Percentiles rank a stretch among this genome's conserved stretches.
phyloP scores from a whole-genome alignment of 2,888 invertebrate genomes.

The Tetramorium bicarinatum region DNA sequence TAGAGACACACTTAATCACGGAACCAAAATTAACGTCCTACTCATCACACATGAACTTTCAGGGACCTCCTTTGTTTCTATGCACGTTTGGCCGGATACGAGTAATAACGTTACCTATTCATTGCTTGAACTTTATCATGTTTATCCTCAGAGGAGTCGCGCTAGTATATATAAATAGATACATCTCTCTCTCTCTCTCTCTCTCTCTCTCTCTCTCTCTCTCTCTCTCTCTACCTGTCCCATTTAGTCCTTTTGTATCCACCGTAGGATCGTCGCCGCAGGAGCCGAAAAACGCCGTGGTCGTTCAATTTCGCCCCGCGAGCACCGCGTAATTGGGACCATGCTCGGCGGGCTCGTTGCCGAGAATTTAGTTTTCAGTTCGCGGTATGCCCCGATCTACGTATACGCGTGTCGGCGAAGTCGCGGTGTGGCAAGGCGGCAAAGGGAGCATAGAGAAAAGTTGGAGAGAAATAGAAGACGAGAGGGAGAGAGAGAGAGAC shows the following conservation, averaged over 20 bases:
- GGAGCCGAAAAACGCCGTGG: conserved; percentile 78
- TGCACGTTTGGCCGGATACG: conserved; percentile 14
- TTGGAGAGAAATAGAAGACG: neutral
- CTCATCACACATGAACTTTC: conserved; percentile 26
- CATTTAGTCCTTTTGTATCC: conserved; percentile 21
- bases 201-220: neutral
- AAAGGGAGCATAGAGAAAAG: neutral
- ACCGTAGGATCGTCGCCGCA: conserved; percentile 63
- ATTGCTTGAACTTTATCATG: conserved; percentile 40
- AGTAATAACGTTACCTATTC: conserved; percentile 45
- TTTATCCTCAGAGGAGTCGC: conserved; percentile 33
- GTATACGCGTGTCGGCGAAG: conserved; percentile 55
- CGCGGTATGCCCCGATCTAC: conserved; percentile 64
- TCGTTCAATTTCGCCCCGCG: conserved; percentile 82
- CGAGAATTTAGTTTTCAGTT: conserved; percentile 83
- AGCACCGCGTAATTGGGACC: conserved; percentile 82
- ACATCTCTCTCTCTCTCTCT: neutral
- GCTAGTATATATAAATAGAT: conserved; percentile 12
- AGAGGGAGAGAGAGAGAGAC: neutral
- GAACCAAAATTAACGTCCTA: conserved; percentile 12
- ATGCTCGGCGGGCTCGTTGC: conserved; percentile 82
- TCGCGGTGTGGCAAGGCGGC: neutral
- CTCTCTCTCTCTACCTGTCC: neutral
- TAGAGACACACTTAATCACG: conserved; percentile 10
- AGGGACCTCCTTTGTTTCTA: conserved; percentile 22